These are phyloP conservation scores for Ptilonorhynchus violaceus DNA, from an alignment of 2,113 vertebrate genomes.

Conservation along the genomic window DNA sequence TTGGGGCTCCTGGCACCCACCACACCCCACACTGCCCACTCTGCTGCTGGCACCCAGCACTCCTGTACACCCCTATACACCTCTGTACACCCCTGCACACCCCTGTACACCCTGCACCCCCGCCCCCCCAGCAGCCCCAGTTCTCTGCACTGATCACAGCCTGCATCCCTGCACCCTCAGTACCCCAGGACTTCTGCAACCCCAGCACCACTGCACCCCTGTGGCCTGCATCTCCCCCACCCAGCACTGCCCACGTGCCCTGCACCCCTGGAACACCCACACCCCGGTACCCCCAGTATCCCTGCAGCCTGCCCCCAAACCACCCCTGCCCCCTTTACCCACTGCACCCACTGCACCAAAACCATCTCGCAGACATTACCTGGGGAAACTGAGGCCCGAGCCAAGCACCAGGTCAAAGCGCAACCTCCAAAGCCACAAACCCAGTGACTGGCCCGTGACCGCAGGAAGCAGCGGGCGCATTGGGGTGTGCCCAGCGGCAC, in stretches of 20 bases:
- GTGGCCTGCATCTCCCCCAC: background rate
- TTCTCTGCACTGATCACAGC: background rate
- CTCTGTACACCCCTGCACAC: background rate
- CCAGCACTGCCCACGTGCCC: background rate
- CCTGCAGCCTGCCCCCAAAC: background rate
- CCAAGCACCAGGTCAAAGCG: background rate
- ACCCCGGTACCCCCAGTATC: background rate
- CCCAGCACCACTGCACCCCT: background rate
- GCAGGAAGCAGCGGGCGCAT: background rate
- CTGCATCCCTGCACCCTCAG: background rate
- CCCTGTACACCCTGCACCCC: background rate
- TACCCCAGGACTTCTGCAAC: background rate
- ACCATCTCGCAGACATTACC: background rate
- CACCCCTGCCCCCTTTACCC: background rate
- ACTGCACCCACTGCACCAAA: background rate
- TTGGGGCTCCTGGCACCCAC: background rate
- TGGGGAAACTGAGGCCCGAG: background rate
- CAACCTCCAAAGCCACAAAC: background rate
- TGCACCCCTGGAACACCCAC: background rate
- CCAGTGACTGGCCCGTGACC: too few species aligned
- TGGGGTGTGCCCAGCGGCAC: background rate
- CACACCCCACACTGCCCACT: too few species aligned
- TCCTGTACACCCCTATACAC: background rate
- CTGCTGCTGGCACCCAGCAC: background rate
- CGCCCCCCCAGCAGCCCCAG: background rate